A percentile compares a stretch with the other conserved stretches of the same genome.
These are phyloP conservation scores for Aphyosemion australe DNA, from an alignment of 2,113 vertebrate genomes.

Conservation along the genomic window DNA sequence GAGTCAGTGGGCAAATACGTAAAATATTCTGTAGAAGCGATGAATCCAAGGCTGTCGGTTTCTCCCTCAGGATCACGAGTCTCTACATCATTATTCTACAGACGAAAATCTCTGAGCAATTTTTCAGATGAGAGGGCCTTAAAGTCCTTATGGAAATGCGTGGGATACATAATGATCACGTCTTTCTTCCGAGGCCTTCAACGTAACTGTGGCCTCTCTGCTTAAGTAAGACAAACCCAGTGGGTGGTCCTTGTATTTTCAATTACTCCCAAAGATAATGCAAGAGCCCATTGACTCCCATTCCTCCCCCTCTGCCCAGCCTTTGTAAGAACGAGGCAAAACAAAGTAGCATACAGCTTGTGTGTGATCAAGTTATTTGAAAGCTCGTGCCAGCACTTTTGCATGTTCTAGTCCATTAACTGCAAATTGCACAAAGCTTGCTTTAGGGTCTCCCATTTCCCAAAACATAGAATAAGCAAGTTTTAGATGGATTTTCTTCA, in stretches of 20 bases:
- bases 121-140: background rate
- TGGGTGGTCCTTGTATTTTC: background rate
- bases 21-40: background rate
- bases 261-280: background rate
- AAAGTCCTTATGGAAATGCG: constrained; percentile 3
- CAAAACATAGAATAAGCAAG: constrained; percentile 32
- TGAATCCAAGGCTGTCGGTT: background rate
- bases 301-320: background rate
- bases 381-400: constrained; percentile 41
- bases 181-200: constrained; percentile 27
- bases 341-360: background rate
- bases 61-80: background rate
- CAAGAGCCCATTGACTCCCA: background rate
- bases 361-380: constrained; percentile 12
- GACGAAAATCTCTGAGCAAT: background rate
- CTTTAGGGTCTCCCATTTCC: constrained; percentile 25
- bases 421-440: constrained; percentile 33
- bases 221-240: constrained; percentile 20
- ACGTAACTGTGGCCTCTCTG: constrained; percentile 10
- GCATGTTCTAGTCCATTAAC: constrained; percentile 58
- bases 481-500: constrained; percentile 33
- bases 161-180: constrained; percentile 21
- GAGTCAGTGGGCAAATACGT: background rate
- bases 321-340: background rate
- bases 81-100: background rate